Percentiles rank a stretch among this genome's conserved stretches.
These are phyloP conservation scores for Steinernema feltiae DNA, from an alignment of 1,140 invertebrate species.

Conservation along the genomic window DNA sequence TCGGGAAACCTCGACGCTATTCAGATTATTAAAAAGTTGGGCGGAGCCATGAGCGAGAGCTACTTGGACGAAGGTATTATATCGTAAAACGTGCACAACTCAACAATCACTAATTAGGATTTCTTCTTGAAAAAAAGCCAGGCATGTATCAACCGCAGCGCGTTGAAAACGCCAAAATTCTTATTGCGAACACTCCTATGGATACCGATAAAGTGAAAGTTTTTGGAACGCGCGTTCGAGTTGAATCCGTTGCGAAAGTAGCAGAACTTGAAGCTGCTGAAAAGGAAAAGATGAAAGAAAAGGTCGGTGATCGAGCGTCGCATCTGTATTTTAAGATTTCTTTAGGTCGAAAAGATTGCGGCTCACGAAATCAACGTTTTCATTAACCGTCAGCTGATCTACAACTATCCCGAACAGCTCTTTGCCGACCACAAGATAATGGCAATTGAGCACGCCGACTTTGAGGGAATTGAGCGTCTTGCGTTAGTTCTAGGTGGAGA, in stretches of 20 bases:
- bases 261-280: constrained; percentile 94
- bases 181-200: constrained; percentile 99
- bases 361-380: constrained; percentile 95
- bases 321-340: constrained; percentile 15
- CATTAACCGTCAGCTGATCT: constrained; percentile 97
- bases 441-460: constrained; percentile 99
- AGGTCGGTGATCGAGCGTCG: constrained; percentile 66
- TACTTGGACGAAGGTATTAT: constrained; percentile 82
- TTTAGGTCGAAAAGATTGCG: constrained; percentile 74
- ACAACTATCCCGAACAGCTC: constrained; percentile 98
- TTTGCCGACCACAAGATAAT: constrained; percentile 96
- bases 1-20: constrained; percentile 90
- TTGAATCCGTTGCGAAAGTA: constrained; percentile 95
- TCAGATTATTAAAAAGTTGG: constrained; percentile 93
- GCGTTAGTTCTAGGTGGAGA: constrained; percentile 93
- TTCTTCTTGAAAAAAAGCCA: constrained; percentile 90
- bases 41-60: constrained; percentile 83
- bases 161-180: constrained; percentile 85
- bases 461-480: constrained; percentile 94
- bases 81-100: constrained; percentile 15
- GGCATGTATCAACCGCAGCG: constrained; percentile 79
- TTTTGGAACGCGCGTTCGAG: constrained; percentile 91
- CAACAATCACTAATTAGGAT: constrained; percentile 67
- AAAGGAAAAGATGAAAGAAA: constrained; percentile 99
- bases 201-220: constrained; percentile 99